Evolutionary conservation across 2,113 vertebrate genomes (phyloP), one percentile per base, ranked within the genome.

Genomic region (Pterocles burchelli): DNA sequence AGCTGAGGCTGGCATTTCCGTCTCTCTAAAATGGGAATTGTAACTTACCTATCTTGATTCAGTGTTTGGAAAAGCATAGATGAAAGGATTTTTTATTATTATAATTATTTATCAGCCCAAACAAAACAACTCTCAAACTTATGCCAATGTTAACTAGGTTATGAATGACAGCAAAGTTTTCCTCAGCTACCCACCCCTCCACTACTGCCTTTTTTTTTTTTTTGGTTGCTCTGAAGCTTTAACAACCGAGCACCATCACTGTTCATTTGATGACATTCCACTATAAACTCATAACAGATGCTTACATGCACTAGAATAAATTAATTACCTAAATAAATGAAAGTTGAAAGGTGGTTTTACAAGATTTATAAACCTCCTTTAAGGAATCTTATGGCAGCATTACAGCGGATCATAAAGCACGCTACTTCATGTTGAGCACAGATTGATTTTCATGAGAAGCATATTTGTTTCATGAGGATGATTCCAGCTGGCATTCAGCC

Each of bases 401-500:
- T 89, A 92, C 13, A 67, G 82, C 26, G 36, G 33, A 81, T 24
- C 38, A 52, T 6, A 89, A 67, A 68, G 38, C 38, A 71, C 0
- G 0, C 24, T 75, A 45, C 59, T n/a, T 86, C 7, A 6, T 28
- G 55, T 29, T 51, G 29, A 84, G 55, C 3, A 1, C 25, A 36
- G 58, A 83, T 0, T 80, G 41, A 70, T 84, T 94, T 93, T 87
- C 75, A 80, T 28, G 43, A 75, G 46, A 70, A 86, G 52, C 7
- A 13, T 51, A 78, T 59, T 81, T 33, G 52, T 57, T 88, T 61
- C 45, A 38, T 1, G 1, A 58, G 29, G 24, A 84, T 41, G 34
- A 59, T 49, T 88, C 86, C 94, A 95, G 80, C 45, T 91, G 80
- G 84, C 83, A 55, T 29, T 78, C 73, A 72, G 76, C 55, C 73